Percentiles rank a stretch among this genome's conserved stretches.
Conservation (phyloP, 2,797 vertebrate species). For the Coilia nasus region DNA sequence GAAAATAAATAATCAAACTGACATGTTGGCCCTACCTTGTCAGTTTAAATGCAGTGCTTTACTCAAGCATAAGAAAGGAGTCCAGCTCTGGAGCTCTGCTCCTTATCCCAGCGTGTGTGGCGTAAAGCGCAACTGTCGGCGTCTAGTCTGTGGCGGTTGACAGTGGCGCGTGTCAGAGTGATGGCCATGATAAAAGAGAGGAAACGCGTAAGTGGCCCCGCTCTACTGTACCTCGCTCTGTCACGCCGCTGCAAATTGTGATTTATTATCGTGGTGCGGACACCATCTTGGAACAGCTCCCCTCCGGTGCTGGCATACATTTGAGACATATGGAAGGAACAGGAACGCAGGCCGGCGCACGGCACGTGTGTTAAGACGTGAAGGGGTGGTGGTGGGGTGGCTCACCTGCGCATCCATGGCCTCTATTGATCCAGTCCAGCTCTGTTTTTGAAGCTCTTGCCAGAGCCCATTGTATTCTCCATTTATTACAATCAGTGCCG, state of each 20-base stretch:
- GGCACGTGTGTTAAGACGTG: constrained; percentile 24
- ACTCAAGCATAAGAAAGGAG: constrained; percentile 8
- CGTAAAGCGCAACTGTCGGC: not conserved
- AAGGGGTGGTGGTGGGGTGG: too few species aligned
- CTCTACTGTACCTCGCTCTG: not conserved
- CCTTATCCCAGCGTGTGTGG: not conserved
- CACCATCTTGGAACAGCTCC: not conserved
- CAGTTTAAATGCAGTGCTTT: not conserved
- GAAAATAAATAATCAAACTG: not conserved
- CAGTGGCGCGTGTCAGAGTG: not conserved
- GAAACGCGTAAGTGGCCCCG: not conserved
- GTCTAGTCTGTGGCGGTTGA: not conserved
- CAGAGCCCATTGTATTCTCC: constrained; percentile 65
- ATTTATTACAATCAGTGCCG: constrained; percentile 78
- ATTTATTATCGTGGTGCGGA: not conserved
- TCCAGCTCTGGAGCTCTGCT: not conserved
- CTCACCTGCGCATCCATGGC: constrained; percentile 29
- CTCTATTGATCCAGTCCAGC: constrained; percentile 53
- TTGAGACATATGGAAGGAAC: not conserved
- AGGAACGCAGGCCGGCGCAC: constrained; percentile 25
- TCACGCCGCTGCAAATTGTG: not conserved
- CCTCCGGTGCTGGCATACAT: not conserved
- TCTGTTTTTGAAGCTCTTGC: constrained; percentile 39
- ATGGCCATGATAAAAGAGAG: not conserved
- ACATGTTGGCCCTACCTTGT: not conserved